A percentile compares a stretch with the other conserved stretches of the same genome.
phyloP scores from a whole-genome alignment of 2,113 vertebrate genomes.

The Oncorhynchus mykiss region DNA sequence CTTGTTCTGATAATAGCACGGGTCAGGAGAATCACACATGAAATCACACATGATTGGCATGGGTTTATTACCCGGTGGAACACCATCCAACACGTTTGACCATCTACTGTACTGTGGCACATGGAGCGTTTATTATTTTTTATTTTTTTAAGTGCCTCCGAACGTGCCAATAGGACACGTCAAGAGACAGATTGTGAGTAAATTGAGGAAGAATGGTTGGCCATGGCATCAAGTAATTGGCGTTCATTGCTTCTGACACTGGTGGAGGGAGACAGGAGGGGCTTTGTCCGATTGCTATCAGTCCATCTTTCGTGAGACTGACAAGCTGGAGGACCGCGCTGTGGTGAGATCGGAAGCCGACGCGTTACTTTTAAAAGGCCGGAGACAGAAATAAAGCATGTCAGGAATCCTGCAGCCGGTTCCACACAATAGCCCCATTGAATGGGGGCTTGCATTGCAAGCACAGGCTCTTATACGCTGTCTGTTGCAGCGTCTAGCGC shows the following conservation, averaged over 20 bases:
- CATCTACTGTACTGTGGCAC: not conserved
- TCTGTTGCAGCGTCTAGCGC: constrained; percentile 23
- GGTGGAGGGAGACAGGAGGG: constrained; percentile 20
- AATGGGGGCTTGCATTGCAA: constrained; percentile 54
- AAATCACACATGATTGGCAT: not conserved
- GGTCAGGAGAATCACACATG: not conserved
- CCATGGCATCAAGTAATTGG: constrained; percentile 52
- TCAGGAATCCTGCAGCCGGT: constrained; percentile 50
- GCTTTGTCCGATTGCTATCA: constrained; percentile 39
- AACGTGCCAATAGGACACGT: constrained; percentile 37
- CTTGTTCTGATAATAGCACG: not conserved
- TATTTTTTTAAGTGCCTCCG: constrained; percentile 8
- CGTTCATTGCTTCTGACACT: constrained; percentile 54
- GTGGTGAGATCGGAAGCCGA: constrained; percentile 37
- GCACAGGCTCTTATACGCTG: constrained; percentile 33
- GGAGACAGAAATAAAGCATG: constrained; percentile 52
- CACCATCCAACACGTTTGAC: not conserved
- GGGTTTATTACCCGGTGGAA: not conserved
- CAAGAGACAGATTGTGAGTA: constrained; percentile 47
- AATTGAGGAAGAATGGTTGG: constrained; percentile 63
- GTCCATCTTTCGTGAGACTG: constrained; percentile 45
- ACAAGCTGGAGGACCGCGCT: constrained; percentile 53
- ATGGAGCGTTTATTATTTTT: not conserved
- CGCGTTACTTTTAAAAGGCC: constrained; percentile 48
- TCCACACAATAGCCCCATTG: constrained; percentile 68